Conservation (phyloP, 2,113 vertebrate genomes). For the Prolemur simus region DNA sequence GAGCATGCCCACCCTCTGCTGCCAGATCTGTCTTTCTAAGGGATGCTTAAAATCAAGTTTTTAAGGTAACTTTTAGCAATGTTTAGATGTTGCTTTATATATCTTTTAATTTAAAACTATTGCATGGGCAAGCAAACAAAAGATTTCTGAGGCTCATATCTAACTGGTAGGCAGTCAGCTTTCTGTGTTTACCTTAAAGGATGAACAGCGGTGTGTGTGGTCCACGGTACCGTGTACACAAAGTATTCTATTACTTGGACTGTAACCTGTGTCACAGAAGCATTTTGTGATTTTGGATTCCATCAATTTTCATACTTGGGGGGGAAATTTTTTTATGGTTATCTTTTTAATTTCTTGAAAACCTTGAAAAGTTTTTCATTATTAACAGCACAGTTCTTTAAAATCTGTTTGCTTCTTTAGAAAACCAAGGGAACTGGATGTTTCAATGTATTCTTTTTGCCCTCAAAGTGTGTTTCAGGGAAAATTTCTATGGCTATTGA, state of each 20-base stretch:
- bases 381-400: not conserved
- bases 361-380: not conserved
- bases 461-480: not conserved
- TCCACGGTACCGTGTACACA: accelerated
- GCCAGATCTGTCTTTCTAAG: not conserved
- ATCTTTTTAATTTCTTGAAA: not conserved
- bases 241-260: not conserved
- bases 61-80: not conserved
- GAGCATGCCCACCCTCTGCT: not conserved
- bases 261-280: not conserved
- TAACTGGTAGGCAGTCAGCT: not conserved
- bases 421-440: not conserved
- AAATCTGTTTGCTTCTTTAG: not conserved
- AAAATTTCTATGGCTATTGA: not conserved
- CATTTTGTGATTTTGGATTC: not conserved
- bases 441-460: not conserved
- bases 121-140: not conserved
- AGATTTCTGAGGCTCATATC: not conserved
- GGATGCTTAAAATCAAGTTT: not conserved
- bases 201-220: not conserved
- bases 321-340: not conserved
- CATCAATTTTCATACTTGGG: not conserved
- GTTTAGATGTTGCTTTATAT: not conserved
- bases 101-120: not conserved
- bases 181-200: not conserved